A percentile compares a stretch with the other conserved stretches of the same genome.
Conservation (phyloP, 64 coral and sea anemone species). For the Stichodactyla helianthus region DNA sequence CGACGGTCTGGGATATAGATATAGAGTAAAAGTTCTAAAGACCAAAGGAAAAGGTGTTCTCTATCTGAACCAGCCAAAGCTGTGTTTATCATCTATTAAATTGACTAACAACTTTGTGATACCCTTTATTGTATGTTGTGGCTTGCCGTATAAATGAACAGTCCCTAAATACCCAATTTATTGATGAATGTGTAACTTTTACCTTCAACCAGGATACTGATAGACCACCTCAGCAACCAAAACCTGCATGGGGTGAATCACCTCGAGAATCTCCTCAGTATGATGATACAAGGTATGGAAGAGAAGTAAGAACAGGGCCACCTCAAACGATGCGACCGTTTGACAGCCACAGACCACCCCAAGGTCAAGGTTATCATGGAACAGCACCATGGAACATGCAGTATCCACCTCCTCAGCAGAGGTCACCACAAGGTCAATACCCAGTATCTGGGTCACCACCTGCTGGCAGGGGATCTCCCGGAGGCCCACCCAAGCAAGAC, state of each 20-base stretch:
- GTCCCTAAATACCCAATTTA: too few relatives aligned
- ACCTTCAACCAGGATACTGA: background rate
- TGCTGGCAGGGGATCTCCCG: constrained; percentile 9
- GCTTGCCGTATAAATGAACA: too few relatives aligned
- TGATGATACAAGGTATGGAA: background rate
- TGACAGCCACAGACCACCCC: constrained; percentile 26
- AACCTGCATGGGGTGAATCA: constrained; percentile 40
- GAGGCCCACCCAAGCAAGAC: constrained; percentile 3
- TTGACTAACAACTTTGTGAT: too few relatives aligned
- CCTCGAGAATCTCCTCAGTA: constrained; percentile 23
- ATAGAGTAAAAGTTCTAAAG: too few relatives aligned
- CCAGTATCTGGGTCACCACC: constrained; percentile 31
- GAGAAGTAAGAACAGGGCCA: constrained; percentile 9
- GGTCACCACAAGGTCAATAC: constrained; percentile 32
- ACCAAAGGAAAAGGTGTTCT: too few relatives aligned
- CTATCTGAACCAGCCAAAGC: too few relatives aligned
- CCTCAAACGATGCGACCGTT: constrained; percentile 28
- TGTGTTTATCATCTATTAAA: too few relatives aligned
- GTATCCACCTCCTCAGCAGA: constrained; percentile 6
- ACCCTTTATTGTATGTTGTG: too few relatives aligned
- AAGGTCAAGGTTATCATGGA: constrained; percentile 7
- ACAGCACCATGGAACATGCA: constrained; percentile 46
- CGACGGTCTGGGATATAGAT: too few relatives aligned
- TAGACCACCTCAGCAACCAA: constrained; percentile 22
- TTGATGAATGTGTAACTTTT: background rate